phyloP scores from a whole-genome alignment of 2,888 invertebrate species.

The Dexiosoma caninum region DNA sequence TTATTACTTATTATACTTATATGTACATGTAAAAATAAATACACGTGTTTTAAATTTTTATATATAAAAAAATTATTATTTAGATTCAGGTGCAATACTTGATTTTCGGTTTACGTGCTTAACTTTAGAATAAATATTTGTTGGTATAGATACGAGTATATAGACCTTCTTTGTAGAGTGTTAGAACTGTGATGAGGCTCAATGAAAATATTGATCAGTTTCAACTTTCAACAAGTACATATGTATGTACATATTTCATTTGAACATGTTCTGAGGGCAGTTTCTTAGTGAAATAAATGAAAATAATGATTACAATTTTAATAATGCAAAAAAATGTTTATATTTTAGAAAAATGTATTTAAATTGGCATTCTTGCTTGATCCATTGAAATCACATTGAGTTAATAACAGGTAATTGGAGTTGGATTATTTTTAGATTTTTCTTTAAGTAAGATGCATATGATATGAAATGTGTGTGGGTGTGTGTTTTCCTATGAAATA shows the following conservation, averaged over 20 bases:
- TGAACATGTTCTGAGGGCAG: not conserved
- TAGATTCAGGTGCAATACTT: slow-evolving; percentile 28
- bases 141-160: too few relatives aligned
- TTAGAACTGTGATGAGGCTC: not conserved
- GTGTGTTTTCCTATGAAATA: not conserved
- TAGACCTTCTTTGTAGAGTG: not conserved
- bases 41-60: not conserved
- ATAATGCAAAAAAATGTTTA: not conserved
- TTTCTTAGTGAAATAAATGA: not conserved
- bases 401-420: not conserved
- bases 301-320: not conserved
- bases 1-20: too few relatives aligned
- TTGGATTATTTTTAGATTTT: not conserved
- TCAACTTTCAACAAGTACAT: too few relatives aligned
- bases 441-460: not conserved
- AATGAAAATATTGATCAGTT: not conserved
- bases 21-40: not conserved
- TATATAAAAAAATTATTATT: not conserved
- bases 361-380: not conserved
- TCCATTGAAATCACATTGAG: not conserved
- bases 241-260: too few relatives aligned
- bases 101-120: slow-evolving; percentile 3
- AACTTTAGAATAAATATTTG: not conserved
- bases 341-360: not conserved
- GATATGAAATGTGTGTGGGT: not conserved